phyloP scores from a whole-genome alignment of 2,888 invertebrate genomes.

The Lamellibrachia columna region DNA sequence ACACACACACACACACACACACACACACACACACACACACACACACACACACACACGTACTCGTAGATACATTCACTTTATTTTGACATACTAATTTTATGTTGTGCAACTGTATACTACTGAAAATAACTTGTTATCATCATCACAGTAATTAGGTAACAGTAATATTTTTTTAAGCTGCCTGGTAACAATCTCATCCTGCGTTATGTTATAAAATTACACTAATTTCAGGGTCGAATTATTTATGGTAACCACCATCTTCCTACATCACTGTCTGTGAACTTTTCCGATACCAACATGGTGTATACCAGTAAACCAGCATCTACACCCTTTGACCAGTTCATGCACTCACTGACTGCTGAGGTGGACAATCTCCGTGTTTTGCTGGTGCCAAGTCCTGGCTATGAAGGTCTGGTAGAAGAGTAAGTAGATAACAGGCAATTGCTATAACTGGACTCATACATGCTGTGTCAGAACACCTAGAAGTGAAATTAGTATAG shows the following conservation, averaged over 20 bases:
- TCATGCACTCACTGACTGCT: slow-evolving; percentile 95
- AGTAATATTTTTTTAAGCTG: neutral
- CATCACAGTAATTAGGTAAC: neutral
- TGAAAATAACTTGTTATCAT: neutral
- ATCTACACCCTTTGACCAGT: slow-evolving; percentile 89
- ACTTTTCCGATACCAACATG: slow-evolving; percentile 92
- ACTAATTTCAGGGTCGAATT: slow-evolving; percentile 77
- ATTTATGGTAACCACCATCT: slow-evolving; percentile 95
- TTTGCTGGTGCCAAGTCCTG: slow-evolving; percentile 94
- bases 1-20: too few relatives aligned
- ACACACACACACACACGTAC: too few relatives aligned
- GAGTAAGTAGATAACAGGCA: slow-evolving; percentile 69
- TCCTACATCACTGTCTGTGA: slow-evolving; percentile 87
- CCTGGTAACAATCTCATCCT: neutral
- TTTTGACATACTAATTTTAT: too few relatives aligned
- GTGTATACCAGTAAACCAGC: slow-evolving; percentile 95
- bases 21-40: too few relatives aligned
- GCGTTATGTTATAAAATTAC: neutral
- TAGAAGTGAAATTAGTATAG: too few relatives aligned
- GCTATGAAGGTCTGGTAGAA: slow-evolving; percentile 88
- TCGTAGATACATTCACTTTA: neutral
- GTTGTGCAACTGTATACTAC: neutral
- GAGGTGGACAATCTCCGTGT: slow-evolving; percentile 94
- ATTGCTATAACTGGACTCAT: neutral
- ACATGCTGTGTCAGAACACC: too few relatives aligned